Base-by-base conservation (phyloP, 2,888 invertebrate genomes). In the Drosophila antonietae region DNA sequence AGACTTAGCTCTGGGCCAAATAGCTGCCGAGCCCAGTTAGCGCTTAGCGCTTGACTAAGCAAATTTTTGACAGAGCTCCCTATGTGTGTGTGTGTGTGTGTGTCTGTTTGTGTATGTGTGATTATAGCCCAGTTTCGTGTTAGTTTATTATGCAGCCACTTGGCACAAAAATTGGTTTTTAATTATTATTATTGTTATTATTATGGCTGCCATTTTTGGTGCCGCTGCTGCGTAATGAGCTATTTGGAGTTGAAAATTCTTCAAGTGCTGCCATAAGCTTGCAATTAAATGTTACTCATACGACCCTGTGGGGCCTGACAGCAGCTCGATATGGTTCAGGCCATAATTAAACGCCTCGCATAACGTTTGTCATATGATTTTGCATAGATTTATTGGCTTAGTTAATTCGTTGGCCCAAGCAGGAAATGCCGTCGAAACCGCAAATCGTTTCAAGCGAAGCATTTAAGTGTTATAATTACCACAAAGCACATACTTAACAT, bases 251-350 rank as follows among this genome's bases (percentile, higher is more conserved):
- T 80, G 0, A 41, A 82, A 89, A 86, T 86, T 88, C 88, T 79
- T 70, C 70, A 46, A 70, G 63, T 79, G 67, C 64, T 74, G 46
- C 46, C 7, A 15, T 23, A 23, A 23, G 7, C 59, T 53, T 59
- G 77, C 88, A 87, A 89, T 89, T 86, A 86, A 87, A 81, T 74
- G 85, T 86, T 86, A 86, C 89, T 86, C 89, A 86, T 89, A 85
- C 86, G 88, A 88, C 86, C 89, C 89, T 86, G 85, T 82, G 83
- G 77, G 83, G 77, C 78, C 79, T 72, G 73, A 57, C 69, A 64
- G 59, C 56, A 55, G 18, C 39, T 59, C 63, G 57, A 73, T 62
- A 78, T 73, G 58, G 79, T 44, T 74, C 60, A 71, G 59, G 55
- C 63, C 33, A 73, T 78, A 90, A 90, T 84, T 84, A 90, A 89